phyloP scores from a whole-genome alignment of 2,888 invertebrate species.

The Stenichneumon culpator region DNA sequence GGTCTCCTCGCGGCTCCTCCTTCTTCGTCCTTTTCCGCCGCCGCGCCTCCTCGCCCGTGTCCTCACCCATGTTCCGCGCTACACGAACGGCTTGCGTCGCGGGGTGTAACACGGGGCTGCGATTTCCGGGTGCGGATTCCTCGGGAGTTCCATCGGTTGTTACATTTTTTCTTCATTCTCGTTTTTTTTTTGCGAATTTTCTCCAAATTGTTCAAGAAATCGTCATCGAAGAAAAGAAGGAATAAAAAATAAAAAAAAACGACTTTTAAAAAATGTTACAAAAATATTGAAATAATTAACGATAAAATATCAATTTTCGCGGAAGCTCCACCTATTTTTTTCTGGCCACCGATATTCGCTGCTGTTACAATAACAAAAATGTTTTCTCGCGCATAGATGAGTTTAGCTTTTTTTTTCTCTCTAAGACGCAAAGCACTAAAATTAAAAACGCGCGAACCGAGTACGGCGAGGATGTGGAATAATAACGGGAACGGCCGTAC shows the following conservation, averaged over 20 bases:
- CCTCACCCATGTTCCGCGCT: slow-evolving; percentile 47
- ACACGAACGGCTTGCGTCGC: slow-evolving; percentile 54
- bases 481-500: too few relatives aligned
- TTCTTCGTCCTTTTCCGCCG: slow-evolving; percentile 63
- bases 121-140: slow-evolving; percentile 60
- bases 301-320: too few relatives aligned
- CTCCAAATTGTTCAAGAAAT: neutral
- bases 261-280: neutral
- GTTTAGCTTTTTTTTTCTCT: too few relatives aligned
- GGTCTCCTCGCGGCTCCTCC: slow-evolving; percentile 58
- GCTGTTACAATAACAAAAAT: too few relatives aligned
- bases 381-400: too few relatives aligned
- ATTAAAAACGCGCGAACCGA: too few relatives aligned
- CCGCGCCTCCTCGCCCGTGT: slow-evolving; percentile 64
- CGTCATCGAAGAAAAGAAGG: neutral
- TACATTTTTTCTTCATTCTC: neutral
- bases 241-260: neutral
- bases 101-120: slow-evolving; percentile 49
- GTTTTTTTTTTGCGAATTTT: neutral
- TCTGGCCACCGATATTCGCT: neutral
- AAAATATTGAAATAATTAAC: too few relatives aligned
- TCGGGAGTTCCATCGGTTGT: slow-evolving; percentile 1
- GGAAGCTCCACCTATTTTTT: too few relatives aligned
- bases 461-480: too few relatives aligned
- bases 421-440: too few relatives aligned